Evolutionary conservation across 2,113 vertebrate genomes (phyloP), one percentile per base, ranked within the genome.

Genomic region (Alligator sinensis): DNA sequence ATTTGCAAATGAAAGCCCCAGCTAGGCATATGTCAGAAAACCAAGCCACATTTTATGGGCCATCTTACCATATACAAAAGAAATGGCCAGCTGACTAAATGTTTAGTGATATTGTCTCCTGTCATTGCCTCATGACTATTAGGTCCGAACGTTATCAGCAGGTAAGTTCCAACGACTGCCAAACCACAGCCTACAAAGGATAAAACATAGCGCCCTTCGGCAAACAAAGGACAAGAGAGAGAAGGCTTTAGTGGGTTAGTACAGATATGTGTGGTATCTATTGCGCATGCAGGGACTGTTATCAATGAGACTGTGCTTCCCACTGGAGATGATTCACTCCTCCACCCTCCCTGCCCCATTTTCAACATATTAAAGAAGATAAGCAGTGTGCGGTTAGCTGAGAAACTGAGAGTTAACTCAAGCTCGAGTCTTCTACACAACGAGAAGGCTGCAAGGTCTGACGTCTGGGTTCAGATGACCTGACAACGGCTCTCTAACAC

Each of bases 71-170:
- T 87, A 96, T 99, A 99, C 64, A 99, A 90, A 75, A 99, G 98
- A 76, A 99, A 98, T 3, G 99, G 99, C 99, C 99, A 99, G 90
- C 98, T 98, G 38, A 99, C 98, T 8, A 99, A 96, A 85, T 99
- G 99, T 89, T 75, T 98, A 79, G 99, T 98, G 85, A 99, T 98
- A 96, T 99, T 99, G 64, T 98, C 98, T 14, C 98, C 99, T 7
- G 98, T 98, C 97, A 99, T 99, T 92, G 98, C 98, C 97, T 99
- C 99, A 3, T 99, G 99, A 92, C 98, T 98, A 93, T 99, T 99
- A 60, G 99, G 99, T 79, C 99, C 99, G 89, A 99, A 99, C 2
- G 99, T 98, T 83, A 99, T 98, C 96, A 99, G 98, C 95, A 99
- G 98, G 61, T 99, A 99, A 4, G 99, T 99, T 75, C 99, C 99